Evolutionary conservation across 2,888 invertebrate species (phyloP).

Genomic region (Drosophila silvestris): DNA sequence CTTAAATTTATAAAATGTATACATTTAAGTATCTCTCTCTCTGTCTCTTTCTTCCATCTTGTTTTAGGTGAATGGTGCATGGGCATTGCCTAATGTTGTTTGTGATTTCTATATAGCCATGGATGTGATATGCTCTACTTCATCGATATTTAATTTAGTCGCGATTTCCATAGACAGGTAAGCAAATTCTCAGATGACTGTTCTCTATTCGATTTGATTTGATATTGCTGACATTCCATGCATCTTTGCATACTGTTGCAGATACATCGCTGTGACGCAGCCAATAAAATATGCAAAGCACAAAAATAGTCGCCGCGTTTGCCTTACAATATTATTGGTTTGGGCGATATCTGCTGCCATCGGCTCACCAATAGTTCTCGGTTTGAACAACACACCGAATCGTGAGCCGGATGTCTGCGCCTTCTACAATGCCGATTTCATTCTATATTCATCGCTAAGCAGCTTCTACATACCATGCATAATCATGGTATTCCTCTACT

Average conservation of each 20-base stretch:
- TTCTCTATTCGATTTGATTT: not conserved
- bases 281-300: conserved; percentile 99
- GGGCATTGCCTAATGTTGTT: conserved; percentile 95
- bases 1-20: not conserved
- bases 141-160: conserved; percentile 98
- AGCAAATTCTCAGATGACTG: conserved; percentile 74
- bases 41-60: conserved; percentile 74
- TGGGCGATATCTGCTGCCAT: conserved; percentile 98
- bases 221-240: not conserved
- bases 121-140: conserved; percentile 98
- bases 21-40: not conserved
- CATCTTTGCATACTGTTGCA: conserved; percentile 86
- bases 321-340: conserved; percentile 96
- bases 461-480: conserved; percentile 99
- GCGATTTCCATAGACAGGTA: conserved; percentile 99
- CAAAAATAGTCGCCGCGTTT: conserved; percentile 97
- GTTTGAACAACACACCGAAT: conserved; percentile 96
- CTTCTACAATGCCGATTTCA: conserved; percentile 99
- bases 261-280: conserved; percentile 99
- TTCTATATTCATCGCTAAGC: conserved; percentile 98
- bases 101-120: conserved; percentile 99
- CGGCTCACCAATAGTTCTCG: conserved; percentile 97
- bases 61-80: conserved; percentile 93
- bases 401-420: conserved; percentile 94
- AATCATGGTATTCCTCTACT: conserved; percentile 99